Conservation (phyloP, 1,140 invertebrate species). For the Aphis craccivora region DNA sequence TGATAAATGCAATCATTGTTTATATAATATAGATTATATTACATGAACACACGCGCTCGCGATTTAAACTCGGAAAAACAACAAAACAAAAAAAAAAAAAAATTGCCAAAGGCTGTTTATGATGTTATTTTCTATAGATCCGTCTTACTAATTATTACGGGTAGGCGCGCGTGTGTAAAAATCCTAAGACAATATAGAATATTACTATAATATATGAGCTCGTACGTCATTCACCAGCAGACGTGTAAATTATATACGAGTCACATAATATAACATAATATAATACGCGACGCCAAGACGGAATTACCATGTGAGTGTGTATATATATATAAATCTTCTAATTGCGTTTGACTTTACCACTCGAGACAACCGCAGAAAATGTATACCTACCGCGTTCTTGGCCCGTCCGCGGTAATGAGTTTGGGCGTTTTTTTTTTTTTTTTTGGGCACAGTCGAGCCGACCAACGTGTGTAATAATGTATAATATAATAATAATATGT, state of each 20-base stretch:
- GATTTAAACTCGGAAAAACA: too few relatives aligned
- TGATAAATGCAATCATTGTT: too few relatives aligned
- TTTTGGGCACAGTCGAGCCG: background rate
- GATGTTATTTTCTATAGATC: background rate
- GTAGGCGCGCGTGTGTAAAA: background rate
- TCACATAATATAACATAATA: too few relatives aligned
- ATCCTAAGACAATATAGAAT: background rate
- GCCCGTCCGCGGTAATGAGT: background rate
- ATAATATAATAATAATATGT: background rate
- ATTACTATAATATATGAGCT: background rate
- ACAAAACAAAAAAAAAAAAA: background rate
- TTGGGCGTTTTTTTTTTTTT: constrained; percentile 14
- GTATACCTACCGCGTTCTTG: background rate
- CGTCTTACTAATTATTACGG: background rate
- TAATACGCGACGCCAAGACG: too few relatives aligned
- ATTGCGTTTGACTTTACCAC: background rate
- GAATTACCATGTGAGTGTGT: too few relatives aligned
- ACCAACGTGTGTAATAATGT: background rate
- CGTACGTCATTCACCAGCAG: background rate
- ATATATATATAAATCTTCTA: background rate
- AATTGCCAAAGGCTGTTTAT: background rate
- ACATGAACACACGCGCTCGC: too few relatives aligned
- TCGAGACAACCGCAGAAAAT: background rate
- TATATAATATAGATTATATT: too few relatives aligned
- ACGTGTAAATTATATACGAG: background rate